Evolutionary conservation across 2,888 invertebrate species (phyloP).

Genomic region (Pedicia rivosa): DNA sequence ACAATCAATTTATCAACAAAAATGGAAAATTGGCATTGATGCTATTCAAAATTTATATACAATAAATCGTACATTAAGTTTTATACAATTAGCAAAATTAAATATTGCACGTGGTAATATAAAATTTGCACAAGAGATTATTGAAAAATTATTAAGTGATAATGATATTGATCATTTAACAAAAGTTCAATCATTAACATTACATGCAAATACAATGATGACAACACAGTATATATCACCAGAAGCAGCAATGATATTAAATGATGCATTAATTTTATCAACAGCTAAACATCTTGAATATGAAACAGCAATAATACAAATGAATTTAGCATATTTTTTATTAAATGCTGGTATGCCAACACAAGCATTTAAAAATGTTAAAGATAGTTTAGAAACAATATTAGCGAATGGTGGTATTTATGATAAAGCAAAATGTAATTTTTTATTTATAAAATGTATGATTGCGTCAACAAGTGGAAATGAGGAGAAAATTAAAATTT

Average conservation of each 20-base stretch:
- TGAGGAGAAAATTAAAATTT: conserved; percentile 33
- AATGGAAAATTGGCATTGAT: conserved; percentile 53
- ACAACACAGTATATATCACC: conserved; percentile 32
- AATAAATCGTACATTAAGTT: conserved; percentile 48
- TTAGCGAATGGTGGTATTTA: conserved; percentile 68
- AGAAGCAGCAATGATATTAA: conserved; percentile 40
- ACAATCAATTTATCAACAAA: conserved; percentile 32
- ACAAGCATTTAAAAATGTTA: conserved; percentile 55
- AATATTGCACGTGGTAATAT: conserved; percentile 29
- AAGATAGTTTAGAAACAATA: conserved; percentile 50
- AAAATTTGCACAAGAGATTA: conserved; percentile 22
- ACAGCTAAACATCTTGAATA: conserved; percentile 61
- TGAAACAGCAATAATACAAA: conserved; percentile 53
- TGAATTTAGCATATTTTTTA: conserved; percentile 66
- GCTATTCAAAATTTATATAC: conserved; percentile 51
- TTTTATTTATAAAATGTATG: conserved; percentile 63
- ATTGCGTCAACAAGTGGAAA: conserved; percentile 43
- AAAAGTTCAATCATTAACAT: conserved; percentile 47
- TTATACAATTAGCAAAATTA: conserved; percentile 32
- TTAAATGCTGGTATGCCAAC: conserved; percentile 58
- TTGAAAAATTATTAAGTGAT: conserved; percentile 20
- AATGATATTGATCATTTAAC: conserved; percentile 30
- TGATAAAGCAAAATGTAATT: conserved; percentile 60
- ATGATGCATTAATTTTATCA: conserved; percentile 58
- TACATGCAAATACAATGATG: conserved; percentile 48